Conservation (phyloP, 2,888 invertebrate species). For the Gari tellinella region DNA sequence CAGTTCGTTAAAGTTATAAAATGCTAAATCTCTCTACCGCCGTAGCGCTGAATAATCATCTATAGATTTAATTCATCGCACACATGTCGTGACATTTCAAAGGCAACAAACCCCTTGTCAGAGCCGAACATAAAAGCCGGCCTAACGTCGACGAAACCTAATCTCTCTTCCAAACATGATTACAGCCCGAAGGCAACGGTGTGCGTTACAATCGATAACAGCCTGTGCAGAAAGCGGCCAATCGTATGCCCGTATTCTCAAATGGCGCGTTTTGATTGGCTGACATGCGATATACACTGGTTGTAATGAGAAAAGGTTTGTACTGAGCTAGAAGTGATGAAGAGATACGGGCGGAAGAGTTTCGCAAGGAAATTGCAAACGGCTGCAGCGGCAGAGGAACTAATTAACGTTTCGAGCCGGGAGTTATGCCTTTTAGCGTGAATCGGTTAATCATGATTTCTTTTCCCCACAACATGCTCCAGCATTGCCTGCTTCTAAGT, state of each 20-base stretch:
- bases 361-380: background rate
- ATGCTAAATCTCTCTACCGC: background rate
- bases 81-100: slow-evolving; percentile 35
- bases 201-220: slow-evolving; percentile 45
- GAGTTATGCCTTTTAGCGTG: too few relatives aligned
- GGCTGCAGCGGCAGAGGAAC: too few relatives aligned
- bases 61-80: slow-evolving; percentile 27
- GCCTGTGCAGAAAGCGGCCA: slow-evolving; percentile 53
- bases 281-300: slow-evolving; percentile 1
- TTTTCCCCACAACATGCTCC: too few relatives aligned
- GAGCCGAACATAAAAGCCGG: slow-evolving; percentile 1
- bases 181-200: slow-evolving; percentile 39
- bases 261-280: slow-evolving; percentile 64
- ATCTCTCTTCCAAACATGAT: slow-evolving; percentile 44
- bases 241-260: slow-evolving; percentile 65
- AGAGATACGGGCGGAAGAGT: slow-evolving; percentile 10
- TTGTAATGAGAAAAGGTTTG: slow-evolving; percentile 27
- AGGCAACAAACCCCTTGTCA: slow-evolving; percentile 24
- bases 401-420: too few relatives aligned
- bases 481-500: too few relatives aligned
- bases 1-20: too few relatives aligned
- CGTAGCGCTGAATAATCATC: slow-evolving; percentile 6
- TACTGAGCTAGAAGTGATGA: slow-evolving; percentile 6
- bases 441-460: slow-evolving; percentile 2
- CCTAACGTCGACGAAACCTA: slow-evolving; percentile 17